These are phyloP conservation scores for Heliconius melpomene DNA, from an alignment of 1,140 invertebrate species.

Conservation along the genomic window DNA sequence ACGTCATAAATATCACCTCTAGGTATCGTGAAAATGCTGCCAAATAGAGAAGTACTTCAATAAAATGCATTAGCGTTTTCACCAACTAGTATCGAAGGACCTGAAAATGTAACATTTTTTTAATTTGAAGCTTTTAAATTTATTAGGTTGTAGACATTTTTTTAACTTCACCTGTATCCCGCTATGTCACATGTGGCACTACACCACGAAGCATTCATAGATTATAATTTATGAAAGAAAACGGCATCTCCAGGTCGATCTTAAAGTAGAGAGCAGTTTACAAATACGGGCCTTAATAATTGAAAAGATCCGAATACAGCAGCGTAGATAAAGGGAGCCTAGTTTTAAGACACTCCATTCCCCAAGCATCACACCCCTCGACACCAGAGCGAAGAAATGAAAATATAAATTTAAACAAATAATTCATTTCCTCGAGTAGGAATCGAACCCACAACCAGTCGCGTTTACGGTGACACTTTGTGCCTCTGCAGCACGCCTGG, in stretches of 20 bases:
- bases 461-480: too few species aligned
- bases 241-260: too few species aligned
- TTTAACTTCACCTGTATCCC: not conserved
- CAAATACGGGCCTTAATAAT: too few species aligned
- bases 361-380: not conserved
- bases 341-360: not conserved
- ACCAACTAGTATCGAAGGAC: not conserved
- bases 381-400: too few species aligned
- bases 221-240: too few species aligned
- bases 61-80: not conserved
- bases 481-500: too few species aligned
- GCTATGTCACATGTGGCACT: too few species aligned
- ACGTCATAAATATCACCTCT: not conserved
- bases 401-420: too few species aligned
- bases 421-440: too few species aligned
- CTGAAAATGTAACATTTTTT: not conserved
- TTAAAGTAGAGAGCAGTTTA: too few species aligned
- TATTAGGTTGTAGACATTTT: not conserved
- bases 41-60: not conserved
- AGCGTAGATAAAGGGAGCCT: not conserved
- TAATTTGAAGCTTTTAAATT: not conserved
- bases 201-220: too few species aligned
- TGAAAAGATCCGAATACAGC: not conserved
- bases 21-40: not conserved
- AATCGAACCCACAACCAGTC: not conserved